A percentile compares a stretch with the other conserved stretches of the same genome.
phyloP scores from a whole-genome alignment of 2,113 vertebrate genomes.

The Ardeotis arabs region DNA sequence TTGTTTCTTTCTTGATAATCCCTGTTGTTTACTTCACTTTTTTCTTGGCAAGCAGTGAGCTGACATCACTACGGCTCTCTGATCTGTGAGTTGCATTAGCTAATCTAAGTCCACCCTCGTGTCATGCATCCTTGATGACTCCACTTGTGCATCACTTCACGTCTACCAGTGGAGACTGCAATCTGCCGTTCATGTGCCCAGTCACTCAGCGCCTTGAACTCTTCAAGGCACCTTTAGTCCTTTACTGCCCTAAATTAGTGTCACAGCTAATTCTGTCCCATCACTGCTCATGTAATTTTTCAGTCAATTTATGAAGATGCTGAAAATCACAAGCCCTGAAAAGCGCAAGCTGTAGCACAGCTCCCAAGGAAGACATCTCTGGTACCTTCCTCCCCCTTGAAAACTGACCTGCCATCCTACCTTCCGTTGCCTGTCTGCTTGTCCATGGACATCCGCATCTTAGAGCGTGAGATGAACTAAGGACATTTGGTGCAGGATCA shows the following conservation, averaged over 20 bases:
- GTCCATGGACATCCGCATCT: background rate
- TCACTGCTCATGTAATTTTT: background rate
- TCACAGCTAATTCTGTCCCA: background rate
- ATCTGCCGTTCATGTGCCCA: fast-evolving
- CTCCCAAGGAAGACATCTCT: background rate
- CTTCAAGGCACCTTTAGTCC: background rate
- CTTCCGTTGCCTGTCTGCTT: background rate
- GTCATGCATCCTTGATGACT: background rate
- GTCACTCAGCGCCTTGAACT: background rate
- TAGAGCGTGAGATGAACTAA: fast-evolving
- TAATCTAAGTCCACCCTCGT: background rate
- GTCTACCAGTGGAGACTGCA: fast-evolving
- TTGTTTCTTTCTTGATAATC: slow-evolving; percentile 27
- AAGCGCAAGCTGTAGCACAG: background rate
- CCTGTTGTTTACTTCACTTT: background rate
- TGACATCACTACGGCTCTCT: background rate
- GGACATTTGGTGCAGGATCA: background rate
- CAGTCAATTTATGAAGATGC: background rate
- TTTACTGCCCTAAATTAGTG: background rate
- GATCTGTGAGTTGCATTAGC: background rate
- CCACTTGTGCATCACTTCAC: background rate
- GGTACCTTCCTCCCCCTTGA: background rate
- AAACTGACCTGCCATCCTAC: background rate
- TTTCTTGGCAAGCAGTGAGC: background rate
- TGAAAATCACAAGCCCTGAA: background rate